Evolutionary conservation across 2,113 vertebrate genomes (phyloP), one percentile per base, ranked within the genome.

Genomic region (Parus major): DNA sequence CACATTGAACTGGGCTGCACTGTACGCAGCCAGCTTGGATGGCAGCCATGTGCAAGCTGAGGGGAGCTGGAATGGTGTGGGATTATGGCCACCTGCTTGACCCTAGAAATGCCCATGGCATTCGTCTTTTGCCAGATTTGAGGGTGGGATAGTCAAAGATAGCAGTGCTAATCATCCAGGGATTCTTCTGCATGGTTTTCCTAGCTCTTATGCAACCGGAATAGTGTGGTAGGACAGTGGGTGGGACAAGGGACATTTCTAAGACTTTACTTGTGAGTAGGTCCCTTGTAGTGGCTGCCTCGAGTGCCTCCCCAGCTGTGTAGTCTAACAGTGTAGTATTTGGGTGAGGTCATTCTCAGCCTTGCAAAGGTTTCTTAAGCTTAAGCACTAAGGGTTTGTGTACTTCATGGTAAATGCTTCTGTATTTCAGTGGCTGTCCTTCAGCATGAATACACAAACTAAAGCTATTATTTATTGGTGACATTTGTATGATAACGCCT

Each of bases 401-500:
- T 76, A 76, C 68, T 69, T 29, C 68, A 47, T 76, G 68, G 73
- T 79, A 95, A 91, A 77, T 42, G 71, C 57, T 56, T 76, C 56
- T 59, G 2, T 50, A 36, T 76, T 93, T 82, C 86, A 56, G 72
- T 86, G 57, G 64, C 78, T 88, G 89, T 89, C 42, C 91, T 72
- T 69, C 81, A 88, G 52, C 70, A 41, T 31, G 55, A 95, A 70
- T 70, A 52, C 52, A 90, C 82, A 83, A 95, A 79, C 89, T 82
- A 86, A 75, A 63, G 46, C 86, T 93, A 31, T 91, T 95, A 76
- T 75, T 94, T 93, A 86, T 57, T 65, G 28, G 83, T 94, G 86
- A 92, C 71, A 66, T 85, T 96, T 95, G 92, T 93, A 78, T 95
- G 55, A 90, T 87, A 86, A 96, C 76, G 42, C 73, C 66, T 79